Evolutionary conservation across 2,888 invertebrate genomes (phyloP).

Genomic region (Philonicus albiceps): DNA sequence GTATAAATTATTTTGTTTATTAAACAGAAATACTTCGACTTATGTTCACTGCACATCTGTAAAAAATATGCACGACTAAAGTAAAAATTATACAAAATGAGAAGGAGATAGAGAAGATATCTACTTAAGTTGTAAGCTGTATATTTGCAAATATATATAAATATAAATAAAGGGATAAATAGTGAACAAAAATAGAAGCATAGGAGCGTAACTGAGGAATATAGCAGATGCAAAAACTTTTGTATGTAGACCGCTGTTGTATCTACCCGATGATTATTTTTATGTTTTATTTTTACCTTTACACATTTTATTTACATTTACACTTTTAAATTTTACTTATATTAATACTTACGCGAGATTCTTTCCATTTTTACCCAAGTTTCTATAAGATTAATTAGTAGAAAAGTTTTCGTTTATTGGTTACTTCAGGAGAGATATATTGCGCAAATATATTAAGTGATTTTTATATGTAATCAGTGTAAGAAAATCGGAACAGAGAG

Average conservation of each 20-base stretch:
- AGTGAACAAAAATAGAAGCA: background rate
- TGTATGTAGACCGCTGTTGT: conserved; percentile 19
- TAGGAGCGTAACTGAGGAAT: background rate
- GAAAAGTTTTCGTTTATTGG: background rate
- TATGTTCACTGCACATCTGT: conserved; percentile 10
- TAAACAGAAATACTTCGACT: background rate
- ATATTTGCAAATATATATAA: conserved; percentile 28
- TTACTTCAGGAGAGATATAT: conserved; percentile 7
- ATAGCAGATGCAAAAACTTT: background rate
- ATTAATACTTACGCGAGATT: background rate
- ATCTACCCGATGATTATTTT: background rate
- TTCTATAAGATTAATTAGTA: background rate
- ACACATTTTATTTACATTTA: background rate
- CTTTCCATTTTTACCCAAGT: background rate
- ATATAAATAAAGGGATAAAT: conserved; percentile 11
- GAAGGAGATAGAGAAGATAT: background rate
- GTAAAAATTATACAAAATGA: background rate
- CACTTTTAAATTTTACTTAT: background rate
- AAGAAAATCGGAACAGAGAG: conserved; percentile 24
- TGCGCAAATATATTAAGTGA: conserved; percentile 36
- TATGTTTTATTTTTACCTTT: background rate
- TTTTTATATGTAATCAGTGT: conserved; percentile 40
- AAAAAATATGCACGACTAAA: conserved; percentile 17
- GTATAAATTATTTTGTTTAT: background rate
- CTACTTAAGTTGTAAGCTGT: conserved; percentile 15